phyloP scores from a whole-genome alignment of 2,888 invertebrate species.

The Sepioteuthis lessoniana region DNA sequence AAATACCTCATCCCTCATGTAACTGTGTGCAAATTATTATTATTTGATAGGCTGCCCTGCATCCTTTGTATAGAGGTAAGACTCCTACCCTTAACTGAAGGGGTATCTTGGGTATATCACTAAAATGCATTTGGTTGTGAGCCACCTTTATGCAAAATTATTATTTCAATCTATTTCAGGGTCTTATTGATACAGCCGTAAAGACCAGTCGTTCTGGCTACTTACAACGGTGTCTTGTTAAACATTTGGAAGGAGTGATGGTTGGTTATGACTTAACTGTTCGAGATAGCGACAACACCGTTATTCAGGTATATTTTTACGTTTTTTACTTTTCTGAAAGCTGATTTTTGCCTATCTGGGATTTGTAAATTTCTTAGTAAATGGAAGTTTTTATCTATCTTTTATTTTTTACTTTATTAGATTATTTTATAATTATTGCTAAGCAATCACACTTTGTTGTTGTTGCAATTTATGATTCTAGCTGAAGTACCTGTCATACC shows the following conservation, averaged over 20 bases:
- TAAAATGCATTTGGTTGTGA: no score
- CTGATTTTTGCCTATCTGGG: not conserved
- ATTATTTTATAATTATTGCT: no score
- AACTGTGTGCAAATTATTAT: no score
- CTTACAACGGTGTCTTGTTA: slow-evolving; percentile 95
- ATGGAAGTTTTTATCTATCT: not conserved
- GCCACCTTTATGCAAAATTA: not conserved
- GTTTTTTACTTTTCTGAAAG: not conserved
- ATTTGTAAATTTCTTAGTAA: not conserved
- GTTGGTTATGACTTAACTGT: slow-evolving; percentile 96
- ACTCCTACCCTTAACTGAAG: no score
- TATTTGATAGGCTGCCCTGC: no score
- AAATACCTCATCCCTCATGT: no score
- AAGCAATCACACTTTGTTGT: no score
- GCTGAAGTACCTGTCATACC: no score
- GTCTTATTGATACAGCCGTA: slow-evolving; percentile 99
- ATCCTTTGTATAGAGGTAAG: no score
- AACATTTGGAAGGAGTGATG: slow-evolving; percentile 95
- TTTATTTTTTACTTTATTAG: no score
- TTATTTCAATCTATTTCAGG: slow-evolving; percentile 78
- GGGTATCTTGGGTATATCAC: no score
- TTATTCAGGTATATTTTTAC: slow-evolving; percentile 83
- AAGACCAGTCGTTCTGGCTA: slow-evolving; percentile 99
- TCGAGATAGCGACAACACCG: slow-evolving; percentile 92
- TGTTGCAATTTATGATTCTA: no score